Conservation (phyloP, 2,797 vertebrate species). For the Hemibagrus guttatus region DNA sequence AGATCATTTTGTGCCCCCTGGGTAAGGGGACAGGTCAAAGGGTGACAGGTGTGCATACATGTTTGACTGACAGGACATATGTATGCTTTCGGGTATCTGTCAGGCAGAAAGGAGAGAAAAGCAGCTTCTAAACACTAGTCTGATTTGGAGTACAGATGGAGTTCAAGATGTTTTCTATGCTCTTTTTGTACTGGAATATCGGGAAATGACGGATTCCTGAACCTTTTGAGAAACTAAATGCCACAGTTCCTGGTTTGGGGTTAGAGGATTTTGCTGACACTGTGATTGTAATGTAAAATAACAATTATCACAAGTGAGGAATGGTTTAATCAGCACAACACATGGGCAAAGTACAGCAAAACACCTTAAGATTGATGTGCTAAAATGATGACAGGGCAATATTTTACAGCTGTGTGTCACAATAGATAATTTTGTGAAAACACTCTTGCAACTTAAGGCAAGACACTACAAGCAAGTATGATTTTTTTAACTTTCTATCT, state of each 20-base stretch:
- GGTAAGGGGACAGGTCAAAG: conserved; percentile 9
- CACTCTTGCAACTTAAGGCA: background rate
- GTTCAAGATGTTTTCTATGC: no score
- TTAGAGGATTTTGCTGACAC: background rate
- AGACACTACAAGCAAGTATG: no score
- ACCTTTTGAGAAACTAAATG: background rate
- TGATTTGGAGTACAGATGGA: background rate
- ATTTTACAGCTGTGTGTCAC: background rate
- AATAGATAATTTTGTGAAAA: background rate
- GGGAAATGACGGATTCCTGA: background rate
- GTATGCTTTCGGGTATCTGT: background rate
- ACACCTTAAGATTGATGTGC: background rate
- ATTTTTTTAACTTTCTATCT: background rate
- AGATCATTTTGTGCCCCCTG: conserved; percentile 14
- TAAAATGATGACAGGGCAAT: background rate
- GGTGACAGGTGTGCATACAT: conserved; percentile 13
- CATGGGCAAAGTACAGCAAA: background rate
- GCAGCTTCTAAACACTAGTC: background rate
- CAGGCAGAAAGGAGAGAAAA: background rate
- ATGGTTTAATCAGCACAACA: background rate
- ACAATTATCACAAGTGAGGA: background rate
- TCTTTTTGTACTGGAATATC: background rate
- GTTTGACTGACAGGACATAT: conserved; percentile 10
- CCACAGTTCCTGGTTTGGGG: no score
- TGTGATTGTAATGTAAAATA: background rate